Evolutionary conservation across 2,888 invertebrate species (phyloP).

Genomic region (Sisyra nigra): DNA sequence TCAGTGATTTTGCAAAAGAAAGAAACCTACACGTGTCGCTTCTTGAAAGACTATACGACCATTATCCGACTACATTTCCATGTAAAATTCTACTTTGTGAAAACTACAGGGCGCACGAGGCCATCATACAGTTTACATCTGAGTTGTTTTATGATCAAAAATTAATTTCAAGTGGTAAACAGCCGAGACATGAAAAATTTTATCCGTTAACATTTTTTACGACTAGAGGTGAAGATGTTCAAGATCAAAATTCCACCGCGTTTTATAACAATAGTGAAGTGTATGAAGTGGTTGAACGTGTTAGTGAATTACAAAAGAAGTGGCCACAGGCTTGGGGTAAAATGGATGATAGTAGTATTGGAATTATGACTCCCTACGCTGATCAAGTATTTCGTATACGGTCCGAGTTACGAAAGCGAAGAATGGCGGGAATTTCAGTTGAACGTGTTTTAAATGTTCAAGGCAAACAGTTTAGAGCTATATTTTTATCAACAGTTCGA

Average conservation of each 20-base stretch:
- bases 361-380: constrained; percentile 71
- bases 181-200: constrained; percentile 49
- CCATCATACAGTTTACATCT: constrained; percentile 67
- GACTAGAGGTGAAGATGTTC: constrained; percentile 62
- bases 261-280: constrained; percentile 73
- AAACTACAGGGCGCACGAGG: constrained; percentile 69
- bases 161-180: constrained; percentile 54
- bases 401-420: constrained; percentile 53
- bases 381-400: constrained; percentile 66
- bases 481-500: constrained; percentile 63
- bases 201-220: constrained; percentile 68
- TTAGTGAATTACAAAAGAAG: constrained; percentile 47
- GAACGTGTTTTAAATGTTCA: constrained; percentile 73
- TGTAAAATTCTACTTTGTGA: constrained; percentile 67
- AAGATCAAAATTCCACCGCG: constrained; percentile 61
- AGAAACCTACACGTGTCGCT: constrained; percentile 55
- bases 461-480: constrained; percentile 73
- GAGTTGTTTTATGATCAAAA: constrained; percentile 67
- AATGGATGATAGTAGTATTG: constrained; percentile 58
- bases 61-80: constrained; percentile 55
- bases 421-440: constrained; percentile 59
- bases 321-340: constrained; percentile 68
- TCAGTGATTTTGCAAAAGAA: constrained; percentile 55
- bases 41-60: constrained; percentile 59
- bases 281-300: constrained; percentile 61